Base-by-base conservation (phyloP, 2,797 vertebrate genomes). In the Poecile montanus region DNA sequence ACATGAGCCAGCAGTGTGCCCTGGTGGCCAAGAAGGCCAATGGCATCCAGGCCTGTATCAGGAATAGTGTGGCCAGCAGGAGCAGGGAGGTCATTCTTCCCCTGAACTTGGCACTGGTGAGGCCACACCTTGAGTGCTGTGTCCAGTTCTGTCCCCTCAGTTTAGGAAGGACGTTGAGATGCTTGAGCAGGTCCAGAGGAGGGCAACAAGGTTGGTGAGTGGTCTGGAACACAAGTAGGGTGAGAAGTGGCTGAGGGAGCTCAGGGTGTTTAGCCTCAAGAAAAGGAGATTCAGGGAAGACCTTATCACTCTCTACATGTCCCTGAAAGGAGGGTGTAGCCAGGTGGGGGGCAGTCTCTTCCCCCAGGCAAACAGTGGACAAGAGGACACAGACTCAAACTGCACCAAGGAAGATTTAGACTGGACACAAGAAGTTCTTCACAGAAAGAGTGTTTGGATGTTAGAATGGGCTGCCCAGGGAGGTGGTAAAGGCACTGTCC, bases 161-260 rank as follows among this genome's bases (percentile, higher is more conserved):
- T n/a, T 51, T 8, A 12, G 36, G 57, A 50, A 40, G 30, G 23
- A 51, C 0, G 0, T 30, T 45, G 40, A 3, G 61, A 13, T 7
- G 8, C 51, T 47, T 2, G 8, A 38, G 5, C 1, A 0, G 0
- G 3, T n/a, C 30, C 18, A 62, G 47, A 44, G 38, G 1, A 62
- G 47, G 5, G 5, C 9, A 34, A 6, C 2, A 1, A 29, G 30
- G 19, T 6, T 63, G 38, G 4, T 5, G 58, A 44, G 3, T 11
- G 5, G 38, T 26, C 11, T 53, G 13, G 30, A 53, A 23, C 15
- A 44, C 16, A 54, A 45, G 1, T 2, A 6, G 26, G 6, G 8
- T 25, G 1, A 65, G 21, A 4, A 65, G 3, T 1, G 3, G 2
- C 53, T 48, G 53, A n/a, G 23, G 53, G 9, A 67, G 23, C 29